Conservation (phyloP, 1,140 invertebrate species). For the Calosoma granatense region DNA sequence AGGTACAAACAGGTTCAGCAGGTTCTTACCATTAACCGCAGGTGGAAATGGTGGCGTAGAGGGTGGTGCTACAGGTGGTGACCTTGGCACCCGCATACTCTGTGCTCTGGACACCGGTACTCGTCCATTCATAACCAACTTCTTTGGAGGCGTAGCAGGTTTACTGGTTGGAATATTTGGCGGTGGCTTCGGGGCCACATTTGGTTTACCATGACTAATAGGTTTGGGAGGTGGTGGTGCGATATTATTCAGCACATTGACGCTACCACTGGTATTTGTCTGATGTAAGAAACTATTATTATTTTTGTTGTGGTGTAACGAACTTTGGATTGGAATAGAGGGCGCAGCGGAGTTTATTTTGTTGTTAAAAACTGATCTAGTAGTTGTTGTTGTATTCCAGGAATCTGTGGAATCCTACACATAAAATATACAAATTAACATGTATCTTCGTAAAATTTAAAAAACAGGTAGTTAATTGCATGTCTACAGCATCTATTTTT, state of each 20-base stretch:
- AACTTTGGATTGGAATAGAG: background rate
- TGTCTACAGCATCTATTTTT: too few species aligned
- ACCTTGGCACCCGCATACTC: conserved; percentile 20
- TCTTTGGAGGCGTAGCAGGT: conserved; percentile 15
- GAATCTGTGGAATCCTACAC: background rate
- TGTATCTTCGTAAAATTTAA: too few species aligned
- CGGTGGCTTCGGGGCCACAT: conserved; percentile 27
- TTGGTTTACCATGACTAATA: conserved; percentile 23
- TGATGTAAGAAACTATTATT: background rate
- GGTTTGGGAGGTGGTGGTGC: background rate
- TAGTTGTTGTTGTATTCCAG: too few species aligned
- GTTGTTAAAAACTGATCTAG: background rate
- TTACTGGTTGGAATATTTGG: background rate
- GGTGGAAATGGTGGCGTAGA: conserved; percentile 15
- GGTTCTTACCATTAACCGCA: background rate
- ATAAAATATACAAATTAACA: too few species aligned
- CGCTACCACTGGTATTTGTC: too few species aligned
- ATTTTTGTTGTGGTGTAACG: background rate
- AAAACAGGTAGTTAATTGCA: too few species aligned
- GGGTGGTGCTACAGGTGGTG: conserved; percentile 17
- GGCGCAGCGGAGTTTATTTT: background rate
- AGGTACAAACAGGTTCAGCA: background rate
- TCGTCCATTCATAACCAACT: conserved; percentile 3
- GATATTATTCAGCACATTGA: background rate
- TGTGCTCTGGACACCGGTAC: conserved; percentile 17